A percentile compares a stretch with the other conserved stretches of the same genome.
Evolutionary conservation across 2,113 vertebrate genomes (phyloP).

Genomic region (Fulica atra): DNA sequence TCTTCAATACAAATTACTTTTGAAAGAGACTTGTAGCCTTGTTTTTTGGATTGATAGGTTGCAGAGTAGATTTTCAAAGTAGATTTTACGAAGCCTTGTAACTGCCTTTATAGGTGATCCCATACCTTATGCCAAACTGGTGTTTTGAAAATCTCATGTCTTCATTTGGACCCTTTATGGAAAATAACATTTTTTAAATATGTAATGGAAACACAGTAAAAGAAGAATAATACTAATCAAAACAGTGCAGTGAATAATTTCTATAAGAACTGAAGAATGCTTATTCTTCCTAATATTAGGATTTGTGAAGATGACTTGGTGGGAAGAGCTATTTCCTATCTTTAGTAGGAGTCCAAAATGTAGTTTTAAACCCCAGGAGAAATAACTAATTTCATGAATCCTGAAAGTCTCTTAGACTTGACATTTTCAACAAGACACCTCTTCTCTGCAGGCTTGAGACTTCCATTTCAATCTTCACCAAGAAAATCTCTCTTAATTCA

Average conservation of each 20-base stretch:
- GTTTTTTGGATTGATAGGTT: background rate
- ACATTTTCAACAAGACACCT: constrained; percentile 26
- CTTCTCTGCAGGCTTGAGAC: background rate
- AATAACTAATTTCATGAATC: constrained; percentile 14
- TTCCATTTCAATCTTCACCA: constrained; percentile 23
- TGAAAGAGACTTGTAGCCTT: background rate
- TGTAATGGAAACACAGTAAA: background rate
- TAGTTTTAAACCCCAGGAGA: background rate
- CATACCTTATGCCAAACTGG: background rate
- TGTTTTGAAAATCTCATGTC: background rate
- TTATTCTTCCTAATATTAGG: background rate
- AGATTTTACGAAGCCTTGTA: background rate
- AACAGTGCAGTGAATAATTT: background rate
- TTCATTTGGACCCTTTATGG: background rate
- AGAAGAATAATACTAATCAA: background rate
- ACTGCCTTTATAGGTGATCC: background rate
- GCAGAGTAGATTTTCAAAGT: background rate
- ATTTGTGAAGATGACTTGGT: background rate
- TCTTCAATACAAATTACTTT: background rate
- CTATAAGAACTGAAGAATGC: background rate
- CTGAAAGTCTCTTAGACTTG: constrained; percentile 12
- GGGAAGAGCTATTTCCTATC: background rate
- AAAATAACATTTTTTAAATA: background rate
- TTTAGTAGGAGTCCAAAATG: constrained; percentile 8
- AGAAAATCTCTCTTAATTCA: constrained; percentile 22